Percentiles rank a stretch among this genome's conserved stretches.
These are phyloP conservation scores for Sinelater perroti DNA, from an alignment of 2,888 invertebrate species.

Conservation along the genomic window DNA sequence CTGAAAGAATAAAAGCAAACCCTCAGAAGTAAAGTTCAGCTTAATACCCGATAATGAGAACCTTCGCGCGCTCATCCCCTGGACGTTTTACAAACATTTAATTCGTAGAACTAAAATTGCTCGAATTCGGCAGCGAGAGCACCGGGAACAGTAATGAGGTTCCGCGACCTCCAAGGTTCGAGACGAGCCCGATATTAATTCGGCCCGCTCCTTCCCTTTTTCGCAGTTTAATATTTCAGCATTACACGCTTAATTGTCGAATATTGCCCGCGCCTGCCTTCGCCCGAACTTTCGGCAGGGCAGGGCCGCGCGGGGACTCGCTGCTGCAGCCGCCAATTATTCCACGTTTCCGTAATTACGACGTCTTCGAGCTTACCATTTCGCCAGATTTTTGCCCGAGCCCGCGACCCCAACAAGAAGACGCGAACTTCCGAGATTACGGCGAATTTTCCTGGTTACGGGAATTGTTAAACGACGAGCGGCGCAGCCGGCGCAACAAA, in stretches of 20 bases:
- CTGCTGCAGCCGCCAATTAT: constrained; percentile 45
- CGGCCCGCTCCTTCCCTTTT: constrained; percentile 19
- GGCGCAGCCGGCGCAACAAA: constrained; percentile 1
- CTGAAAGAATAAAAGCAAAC: too few relatives aligned
- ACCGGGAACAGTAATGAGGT: too few relatives aligned
- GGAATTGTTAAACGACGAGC: constrained; percentile 8
- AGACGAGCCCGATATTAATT: constrained; percentile 26
- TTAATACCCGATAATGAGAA: too few relatives aligned
- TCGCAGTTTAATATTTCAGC: constrained; percentile 46
- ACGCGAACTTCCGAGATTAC: constrained; percentile 5
- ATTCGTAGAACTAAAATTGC: too few relatives aligned
- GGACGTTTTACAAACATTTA: too few relatives aligned
- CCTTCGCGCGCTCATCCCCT: too few relatives aligned
- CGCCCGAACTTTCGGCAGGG: constrained; percentile 45
- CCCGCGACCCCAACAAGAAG: not conserved
- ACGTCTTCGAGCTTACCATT: constrained; percentile 32
- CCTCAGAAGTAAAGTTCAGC: too few relatives aligned
- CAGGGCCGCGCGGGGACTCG: constrained; percentile 36
- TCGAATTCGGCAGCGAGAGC: too few relatives aligned
- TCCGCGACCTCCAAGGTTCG: constrained; percentile 18
- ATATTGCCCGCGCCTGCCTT: constrained; percentile 46
- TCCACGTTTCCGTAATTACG: constrained; percentile 49
- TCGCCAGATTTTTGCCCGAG: constrained; percentile 8
- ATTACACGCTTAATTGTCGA: constrained; percentile 47
- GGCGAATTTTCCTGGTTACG: constrained; percentile 3